Evolutionary conservation across 30 jellyfish, hydroid and myxozoan genomes (phyloP), one percentile per base, ranked within the genome.

Genomic region (Pseudorhiza aurosa): DNA sequence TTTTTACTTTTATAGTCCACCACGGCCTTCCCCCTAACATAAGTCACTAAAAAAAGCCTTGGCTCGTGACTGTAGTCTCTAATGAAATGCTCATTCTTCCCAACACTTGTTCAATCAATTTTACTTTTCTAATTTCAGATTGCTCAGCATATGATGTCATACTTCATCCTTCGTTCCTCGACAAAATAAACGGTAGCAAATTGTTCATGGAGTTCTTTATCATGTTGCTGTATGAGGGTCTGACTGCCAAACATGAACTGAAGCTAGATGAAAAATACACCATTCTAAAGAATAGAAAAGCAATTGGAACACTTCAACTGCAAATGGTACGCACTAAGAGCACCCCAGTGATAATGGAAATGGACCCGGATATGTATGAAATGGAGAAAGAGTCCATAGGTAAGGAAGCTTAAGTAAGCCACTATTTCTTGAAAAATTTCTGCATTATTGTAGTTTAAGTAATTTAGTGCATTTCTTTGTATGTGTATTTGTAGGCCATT

Each of bases 311-410:
- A 0, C 77, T 92, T 22, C 88, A 75, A 60, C 68, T 85, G 87
- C 96, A 85, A 64, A 76, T 63, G 42, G 98, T 92, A 11, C 69
- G 96, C 11, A 84, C 91, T 15, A 92, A 74, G 53, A 81, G 96
- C 58, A 92, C 92, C 19, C 98, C 98, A 14, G 95, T 92, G 58
- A 92, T 92, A 6, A 79, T 92, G 96, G 98, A 92, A 43, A 85
- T 92, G 96, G 96, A 92, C 43, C 46, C 71, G 4, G 81, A 62
- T 6, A 79, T 72, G 94, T 85, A 85, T 80, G 91, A 76, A 65
- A 0, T 75, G 84, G 98, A 92, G 59, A 85, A 92, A 32, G 96
- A 85, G 56, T 64, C 56, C 0, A 2, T 85, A 37, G 96, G 98
- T 85, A 45, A 6, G 80, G 35, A 12, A 53, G n/a, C 36, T n/a